Base-by-base conservation (phyloP, 1,140 invertebrate genomes). In the Marisa cornuarietis region DNA sequence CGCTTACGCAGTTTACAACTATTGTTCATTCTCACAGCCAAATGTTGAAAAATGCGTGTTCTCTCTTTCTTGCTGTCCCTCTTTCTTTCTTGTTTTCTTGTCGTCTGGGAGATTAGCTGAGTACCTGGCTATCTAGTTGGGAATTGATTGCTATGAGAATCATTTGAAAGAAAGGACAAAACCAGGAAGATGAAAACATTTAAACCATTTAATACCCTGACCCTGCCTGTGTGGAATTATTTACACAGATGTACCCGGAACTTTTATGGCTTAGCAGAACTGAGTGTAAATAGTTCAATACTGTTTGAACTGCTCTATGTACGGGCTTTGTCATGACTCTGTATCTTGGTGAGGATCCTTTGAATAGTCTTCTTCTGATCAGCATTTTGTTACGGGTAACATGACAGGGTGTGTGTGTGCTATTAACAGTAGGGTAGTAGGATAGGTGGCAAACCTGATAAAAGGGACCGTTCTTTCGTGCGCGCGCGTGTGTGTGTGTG, bases 401-500 rank as follows among this genome's bases (percentile, higher is more conserved):
- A 2, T 20, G 18, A 7, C 18, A 18, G 62, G 4, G 18, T 18
- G 7, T 63, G n/a, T n/a, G n/a, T 31, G 9, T 24, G 8, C 65
- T 68, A 22, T 31, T 68, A 22, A n/a, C 65, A 31, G 11, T 63
- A n/a, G 62, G 62, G 3, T 3, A 7, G 4, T 18, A n/a, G 62
- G 3, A 3, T 63, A 7, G 18, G 62, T 63, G 62, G 62, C 18
- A 63, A 63, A 20, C 18, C 1, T 18, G 62, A 63, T 3, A 20
- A 5, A n/a, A 7, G 4, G n/a, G 18, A 63, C 4, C 62, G 5
- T 68, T 20, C 22, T 51, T 54, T 42, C 0, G 71, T 73, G 71
- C 22, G 71, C 24, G 51, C 22, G 71, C 52, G 71, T 52, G 49
- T 73, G 71, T 20, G 71, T 73, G 71, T 20, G 71, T 73, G 51